Percentiles rank a stretch among this genome's conserved stretches.
These are phyloP conservation scores for Spatulosminthurus flaviceps DNA, from an alignment of 2,888 invertebrate species.

Conservation along the genomic window DNA sequence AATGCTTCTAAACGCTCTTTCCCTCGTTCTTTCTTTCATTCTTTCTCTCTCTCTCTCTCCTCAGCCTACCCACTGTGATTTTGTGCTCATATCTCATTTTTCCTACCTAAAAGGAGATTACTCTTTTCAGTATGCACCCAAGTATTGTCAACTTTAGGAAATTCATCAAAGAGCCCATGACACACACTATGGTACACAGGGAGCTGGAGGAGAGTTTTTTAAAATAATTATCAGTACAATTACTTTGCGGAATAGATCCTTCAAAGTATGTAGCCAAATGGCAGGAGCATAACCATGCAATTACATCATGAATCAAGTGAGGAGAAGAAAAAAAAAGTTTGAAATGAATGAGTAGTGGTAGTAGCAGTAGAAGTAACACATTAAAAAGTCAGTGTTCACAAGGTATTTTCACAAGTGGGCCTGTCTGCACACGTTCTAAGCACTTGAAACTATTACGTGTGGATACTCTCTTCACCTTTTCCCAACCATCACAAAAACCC, in stretches of 20 bases:
- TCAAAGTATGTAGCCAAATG: background rate
- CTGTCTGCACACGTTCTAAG: background rate
- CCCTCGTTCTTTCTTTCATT: too few relatives aligned
- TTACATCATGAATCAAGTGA: background rate
- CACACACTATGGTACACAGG: background rate
- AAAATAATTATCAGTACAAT: conserved; percentile 6
- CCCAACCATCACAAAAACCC: too few relatives aligned
- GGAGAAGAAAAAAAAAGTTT: background rate
- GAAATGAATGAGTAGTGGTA: background rate
- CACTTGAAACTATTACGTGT: background rate
- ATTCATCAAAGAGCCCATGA: background rate
- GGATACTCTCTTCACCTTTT: background rate
- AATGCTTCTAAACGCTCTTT: background rate
- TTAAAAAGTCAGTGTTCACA: background rate
- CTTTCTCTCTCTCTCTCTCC: too few relatives aligned
- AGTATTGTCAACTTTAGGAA: background rate
- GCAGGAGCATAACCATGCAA: too few relatives aligned
- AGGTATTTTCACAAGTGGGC: background rate
- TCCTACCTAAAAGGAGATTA: too few relatives aligned
- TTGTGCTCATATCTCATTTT: too few relatives aligned
- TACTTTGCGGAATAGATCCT: background rate
- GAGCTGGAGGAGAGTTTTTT: background rate
- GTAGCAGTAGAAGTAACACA: background rate
- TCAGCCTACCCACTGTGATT: too few relatives aligned
- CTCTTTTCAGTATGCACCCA: too few relatives aligned